Evolutionary conservation across 2,113 vertebrate genomes (phyloP), one percentile per base, ranked within the genome.

Genomic region (Corythoichthys haematopterus): DNA sequence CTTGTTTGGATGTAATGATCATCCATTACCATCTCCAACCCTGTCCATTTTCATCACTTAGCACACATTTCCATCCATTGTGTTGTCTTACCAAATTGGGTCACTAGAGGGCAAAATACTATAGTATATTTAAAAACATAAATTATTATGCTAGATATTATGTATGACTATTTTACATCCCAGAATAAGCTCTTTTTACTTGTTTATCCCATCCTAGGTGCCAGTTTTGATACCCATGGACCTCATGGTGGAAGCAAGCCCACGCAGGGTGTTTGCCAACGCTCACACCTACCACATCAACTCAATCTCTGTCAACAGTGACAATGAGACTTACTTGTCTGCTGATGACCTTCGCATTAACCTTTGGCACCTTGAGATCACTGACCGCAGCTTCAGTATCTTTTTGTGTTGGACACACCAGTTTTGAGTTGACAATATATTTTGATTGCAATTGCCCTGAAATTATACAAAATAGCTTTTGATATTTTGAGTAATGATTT

Each of bases 301-400:
- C 90, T 93, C 91, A 51, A 88, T 93, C 85, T 93, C 91, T 0
- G 91, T 92, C 80, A 93, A 93, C 85, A 92, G 91, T 13, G 91
- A 93, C 86, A 78, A 91, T 1, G 90, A 91, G 80, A 92, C 91
- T 2, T 93, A 92, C 72, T 84, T 93, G 82, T 93, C 92, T 1
- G 91, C 92, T 1, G 92, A 92, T 10, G 91, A 93, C 82, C 89
- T 92, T 13, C 88, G 92, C 73, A 78, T 93, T 85, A 93, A 93
- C 84, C 85, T 93, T 15, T 93, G 92, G 92, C 74, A 93, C 87
- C 85, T 91, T 1, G 92, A 93, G 81, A 92, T 93, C 85, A 93
- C 91, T 4, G 91, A 93, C 81, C 91, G 92, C 80, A 93, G 92
- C 86, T 92, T 93, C 83, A 92, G 90, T 92, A 93, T 93, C 91